These are phyloP conservation scores for Sussaba pulchella DNA, from an alignment of 2,888 invertebrate genomes.

Conservation along the genomic window DNA sequence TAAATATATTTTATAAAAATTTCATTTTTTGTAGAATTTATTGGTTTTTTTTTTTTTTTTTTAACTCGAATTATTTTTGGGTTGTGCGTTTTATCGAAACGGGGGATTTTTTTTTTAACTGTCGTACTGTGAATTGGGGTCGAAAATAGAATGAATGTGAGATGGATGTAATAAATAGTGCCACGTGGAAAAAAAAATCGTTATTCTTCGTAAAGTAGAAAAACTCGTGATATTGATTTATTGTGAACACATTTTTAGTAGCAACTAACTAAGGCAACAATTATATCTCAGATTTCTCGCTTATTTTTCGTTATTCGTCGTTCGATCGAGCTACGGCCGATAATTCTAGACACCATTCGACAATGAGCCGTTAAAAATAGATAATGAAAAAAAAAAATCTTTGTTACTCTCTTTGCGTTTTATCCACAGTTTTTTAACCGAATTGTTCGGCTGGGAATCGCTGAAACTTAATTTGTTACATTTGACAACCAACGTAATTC, in stretches of 20 bases:
- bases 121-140: too few relatives aligned
- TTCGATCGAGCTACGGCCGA: conserved; percentile 1
- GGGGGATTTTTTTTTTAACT: too few relatives aligned
- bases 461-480: conserved; percentile 11
- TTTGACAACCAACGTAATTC: conserved; percentile 19
- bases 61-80: not conserved
- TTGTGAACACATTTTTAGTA: conserved; percentile 65
- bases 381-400: not conserved
- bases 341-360: conserved; percentile 14
- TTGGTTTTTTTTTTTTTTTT: conserved; percentile 12
- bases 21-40: not conserved
- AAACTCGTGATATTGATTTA: conserved; percentile 64
- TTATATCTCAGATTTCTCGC: not conserved
- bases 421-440: too few relatives aligned
- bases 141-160: too few relatives aligned
- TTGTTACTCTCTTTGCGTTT: too few relatives aligned
- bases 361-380: conserved; percentile 10
- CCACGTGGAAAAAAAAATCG: conserved; percentile 20
- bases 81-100: not conserved
- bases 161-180: too few relatives aligned
- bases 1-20: conserved; percentile 50
- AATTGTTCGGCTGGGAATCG: too few relatives aligned
- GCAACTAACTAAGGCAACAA: conserved; percentile 64
- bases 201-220: conserved; percentile 54
- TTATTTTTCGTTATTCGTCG: conserved; percentile 26